These are phyloP conservation scores for Fragum sueziense DNA, from an alignment of 2,888 invertebrate species.

Conservation along the genomic window DNA sequence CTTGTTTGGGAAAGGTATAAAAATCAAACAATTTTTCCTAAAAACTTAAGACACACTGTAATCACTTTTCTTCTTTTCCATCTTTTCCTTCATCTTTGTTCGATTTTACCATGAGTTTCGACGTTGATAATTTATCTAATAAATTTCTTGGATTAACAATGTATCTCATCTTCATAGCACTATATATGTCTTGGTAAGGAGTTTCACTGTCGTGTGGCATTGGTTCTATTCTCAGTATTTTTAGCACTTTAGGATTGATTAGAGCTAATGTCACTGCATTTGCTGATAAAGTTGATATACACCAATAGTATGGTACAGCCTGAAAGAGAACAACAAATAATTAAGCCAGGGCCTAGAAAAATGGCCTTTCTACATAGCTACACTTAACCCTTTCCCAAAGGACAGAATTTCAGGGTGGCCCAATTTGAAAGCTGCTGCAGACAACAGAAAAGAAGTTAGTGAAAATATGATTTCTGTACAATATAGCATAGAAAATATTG, in stretches of 20 bases:
- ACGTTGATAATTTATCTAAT: not conserved
- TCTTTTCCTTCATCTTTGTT: not conserved
- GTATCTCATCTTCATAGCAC: conserved; percentile 4
- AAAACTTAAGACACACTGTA: too few species aligned
- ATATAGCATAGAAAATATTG: too few species aligned
- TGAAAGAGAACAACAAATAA: conserved; percentile 1
- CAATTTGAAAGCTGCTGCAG: too few species aligned
- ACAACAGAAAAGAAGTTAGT: too few species aligned
- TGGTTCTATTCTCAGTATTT: not conserved
- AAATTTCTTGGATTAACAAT: not conserved
- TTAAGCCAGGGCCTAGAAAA: too few species aligned
- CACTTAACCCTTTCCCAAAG: too few species aligned
- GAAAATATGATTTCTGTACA: too few species aligned
- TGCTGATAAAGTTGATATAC: not conserved
- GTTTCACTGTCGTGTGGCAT: not conserved
- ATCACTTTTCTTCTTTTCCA: too few species aligned
- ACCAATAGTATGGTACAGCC: conserved; percentile 18
- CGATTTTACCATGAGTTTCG: not conserved
- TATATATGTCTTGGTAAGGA: not conserved
- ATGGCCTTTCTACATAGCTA: too few species aligned
- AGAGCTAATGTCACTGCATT: not conserved
- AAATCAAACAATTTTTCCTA: too few species aligned
- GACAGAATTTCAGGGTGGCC: too few species aligned
- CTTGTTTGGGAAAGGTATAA: too few species aligned
- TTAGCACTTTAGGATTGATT: conserved; percentile 4